Conservation (phyloP, 2,797 vertebrate genomes). For the Apogon talboti region DNA sequence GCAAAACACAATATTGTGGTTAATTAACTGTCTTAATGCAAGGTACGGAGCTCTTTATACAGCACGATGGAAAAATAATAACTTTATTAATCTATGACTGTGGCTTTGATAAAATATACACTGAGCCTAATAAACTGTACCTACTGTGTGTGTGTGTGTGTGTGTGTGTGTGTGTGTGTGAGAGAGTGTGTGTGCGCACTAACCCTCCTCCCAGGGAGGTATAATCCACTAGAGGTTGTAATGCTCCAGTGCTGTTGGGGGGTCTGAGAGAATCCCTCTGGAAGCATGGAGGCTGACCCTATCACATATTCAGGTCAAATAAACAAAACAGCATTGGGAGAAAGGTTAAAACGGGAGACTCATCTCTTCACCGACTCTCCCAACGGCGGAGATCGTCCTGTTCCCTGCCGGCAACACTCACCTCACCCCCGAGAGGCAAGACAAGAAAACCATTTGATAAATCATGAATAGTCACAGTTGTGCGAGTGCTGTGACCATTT, state of each 20-base stretch:
- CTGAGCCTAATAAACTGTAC: constrained; percentile 37
- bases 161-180: constrained; percentile 34
- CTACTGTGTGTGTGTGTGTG: constrained; percentile 31
- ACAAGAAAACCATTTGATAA: constrained; percentile 81
- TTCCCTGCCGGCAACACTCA: constrained; percentile 60
- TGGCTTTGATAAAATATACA: constrained; percentile 29
- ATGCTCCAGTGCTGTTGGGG: constrained; percentile 55
- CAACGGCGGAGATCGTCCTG: constrained; percentile 21
- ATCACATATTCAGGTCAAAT: constrained; percentile 70
- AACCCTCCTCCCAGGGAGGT: constrained; percentile 60
- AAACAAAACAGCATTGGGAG: constrained; percentile 57
- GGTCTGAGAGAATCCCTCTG: constrained; percentile 59
- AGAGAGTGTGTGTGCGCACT: constrained; percentile 21
- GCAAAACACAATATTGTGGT: no score
- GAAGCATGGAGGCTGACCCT: constrained; percentile 53
- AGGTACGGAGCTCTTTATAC: constrained; percentile 6
- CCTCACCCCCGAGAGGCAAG: constrained; percentile 77
- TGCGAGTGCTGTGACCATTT: constrained; percentile 80
- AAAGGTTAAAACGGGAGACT: constrained; percentile 54
- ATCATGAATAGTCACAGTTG: constrained; percentile 84
- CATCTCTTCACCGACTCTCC: constrained; percentile 22
- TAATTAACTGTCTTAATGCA: constrained; percentile 12
- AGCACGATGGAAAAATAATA: constrained; percentile 17
- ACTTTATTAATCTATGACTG: constrained; percentile 13
- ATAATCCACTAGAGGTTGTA: constrained; percentile 65